Base-by-base conservation (phyloP, 1,140 invertebrate species). In the Lepidostoma basale region DNA sequence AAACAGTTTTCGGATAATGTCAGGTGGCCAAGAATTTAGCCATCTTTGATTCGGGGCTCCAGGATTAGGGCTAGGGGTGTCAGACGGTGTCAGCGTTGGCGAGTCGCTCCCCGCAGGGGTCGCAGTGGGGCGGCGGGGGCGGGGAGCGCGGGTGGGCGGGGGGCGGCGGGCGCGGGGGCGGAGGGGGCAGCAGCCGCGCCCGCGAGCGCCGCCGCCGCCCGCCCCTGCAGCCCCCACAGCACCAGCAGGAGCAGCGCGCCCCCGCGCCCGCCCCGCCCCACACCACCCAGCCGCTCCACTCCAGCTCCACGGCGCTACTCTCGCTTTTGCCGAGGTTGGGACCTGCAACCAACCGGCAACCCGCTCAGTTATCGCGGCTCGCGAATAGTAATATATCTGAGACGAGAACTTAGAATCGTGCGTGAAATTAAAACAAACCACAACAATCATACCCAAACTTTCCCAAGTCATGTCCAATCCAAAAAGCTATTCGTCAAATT, bases 241-340 rank as follows among this genome's bases (percentile, higher is more conserved):
- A 72, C 74, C 39, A 12, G 66, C 39, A 66, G 36, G 49, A 39
- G 33, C 49, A 33, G 26, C 33, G 28, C 40, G 10, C 42, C 33
- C 45, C 25, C 69, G 40, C 75, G 70, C 71, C 62, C 66, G 74
- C 75, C 20, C 65, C 71, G 23, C 62, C 60, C 69, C 67, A 68
- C 63, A 62, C 72, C 73, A 72, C 52, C 69, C 74, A 75, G 25
- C 64, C 67, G 71, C 74, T 74, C 33, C 74, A 75, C 64, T 75
- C 62, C 14, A 49, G 36, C 72, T 74, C 71, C 36, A 16, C 75
- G 73, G 74, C 76, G 74, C 75, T 77, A 72, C 76, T 77, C 76
- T 76, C 76, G 67, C 73, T 68, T 72, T 70, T 73, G 72, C 74
- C 75, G 73, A 75, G 70, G 73, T 70, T 74, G 69, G 75, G 76